These are phyloP conservation scores for Pocillopora damicornis DNA, from an alignment of 64 coral and sea anemone genomes.

Conservation along the genomic window DNA sequence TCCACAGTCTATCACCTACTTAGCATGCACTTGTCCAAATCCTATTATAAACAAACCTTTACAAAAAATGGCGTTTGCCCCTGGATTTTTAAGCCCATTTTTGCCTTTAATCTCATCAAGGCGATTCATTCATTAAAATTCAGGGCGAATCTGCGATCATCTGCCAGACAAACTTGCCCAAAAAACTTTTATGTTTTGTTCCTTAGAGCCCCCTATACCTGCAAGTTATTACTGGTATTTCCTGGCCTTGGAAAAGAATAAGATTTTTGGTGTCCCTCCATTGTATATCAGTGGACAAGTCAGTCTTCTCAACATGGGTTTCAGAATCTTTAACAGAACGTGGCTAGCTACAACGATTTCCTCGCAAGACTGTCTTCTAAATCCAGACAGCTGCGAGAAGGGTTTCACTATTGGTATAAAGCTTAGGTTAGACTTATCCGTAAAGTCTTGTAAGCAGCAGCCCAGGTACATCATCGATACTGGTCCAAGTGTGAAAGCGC, in stretches of 20 bases:
- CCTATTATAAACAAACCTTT: too few species aligned
- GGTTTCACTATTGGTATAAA: slow-evolving; percentile 95
- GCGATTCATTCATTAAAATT: too few species aligned
- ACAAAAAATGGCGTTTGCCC: too few species aligned
- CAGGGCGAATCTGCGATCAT: neutral
- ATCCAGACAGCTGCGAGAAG: slow-evolving; percentile 48
- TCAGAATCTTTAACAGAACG: slow-evolving; percentile 47
- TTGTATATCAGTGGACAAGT: slow-evolving; percentile 63
- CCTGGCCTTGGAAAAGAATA: slow-evolving; percentile 56
- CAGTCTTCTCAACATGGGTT: slow-evolving; percentile 65
- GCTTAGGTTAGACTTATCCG: slow-evolving; percentile 60
- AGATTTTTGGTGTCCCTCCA: slow-evolving; percentile 53
- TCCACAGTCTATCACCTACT: too few species aligned
- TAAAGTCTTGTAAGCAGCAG: slow-evolving; percentile 45
- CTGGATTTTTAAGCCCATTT: too few species aligned
- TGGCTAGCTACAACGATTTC: slow-evolving; percentile 60
- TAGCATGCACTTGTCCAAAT: too few species aligned
- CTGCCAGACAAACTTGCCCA: neutral
- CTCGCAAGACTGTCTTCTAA: slow-evolving; percentile 45
- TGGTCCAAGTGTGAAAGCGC: slow-evolving; percentile 71
- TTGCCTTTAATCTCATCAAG: too few species aligned
- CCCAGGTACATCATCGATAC: slow-evolving; percentile 86
- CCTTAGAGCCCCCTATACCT: slow-evolving; percentile 68
- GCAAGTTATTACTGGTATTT: slow-evolving; percentile 96
- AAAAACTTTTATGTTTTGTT: neutral